Evolutionary conservation across 2,888 invertebrate species (phyloP).

Genomic region (Tillus elongatus): DNA sequence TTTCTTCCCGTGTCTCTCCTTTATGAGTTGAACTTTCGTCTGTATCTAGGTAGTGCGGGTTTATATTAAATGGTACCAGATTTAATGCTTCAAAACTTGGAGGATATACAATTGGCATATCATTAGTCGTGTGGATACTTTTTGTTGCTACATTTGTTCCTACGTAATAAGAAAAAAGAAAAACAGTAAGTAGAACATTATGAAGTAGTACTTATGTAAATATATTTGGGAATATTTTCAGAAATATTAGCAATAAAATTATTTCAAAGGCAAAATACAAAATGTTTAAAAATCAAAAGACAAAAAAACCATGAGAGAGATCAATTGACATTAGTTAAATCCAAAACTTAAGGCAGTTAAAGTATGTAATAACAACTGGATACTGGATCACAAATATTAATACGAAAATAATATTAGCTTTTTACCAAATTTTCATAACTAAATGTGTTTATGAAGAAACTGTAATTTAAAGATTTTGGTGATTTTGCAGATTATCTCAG

Average conservation of each 20-base stretch:
- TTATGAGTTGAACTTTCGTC: conserved; percentile 55
- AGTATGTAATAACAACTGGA: no score
- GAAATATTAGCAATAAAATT: not conserved
- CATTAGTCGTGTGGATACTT: conserved; percentile 76
- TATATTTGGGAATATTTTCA: not conserved
- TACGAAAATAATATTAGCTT: no score
- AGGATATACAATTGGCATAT: conserved; percentile 79
- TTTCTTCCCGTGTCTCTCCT: conserved; percentile 70
- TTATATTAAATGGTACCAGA: conserved; percentile 74
- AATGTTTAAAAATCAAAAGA: no score
- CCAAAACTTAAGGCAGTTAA: no score
- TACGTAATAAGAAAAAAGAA: conserved; percentile 17
- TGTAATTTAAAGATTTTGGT: no score
- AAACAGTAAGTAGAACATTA: not conserved
- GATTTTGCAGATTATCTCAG: no score
- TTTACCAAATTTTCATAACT: no score
- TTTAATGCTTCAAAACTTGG: conserved; percentile 62
- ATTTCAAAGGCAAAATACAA: no score
- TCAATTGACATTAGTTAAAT: no score
- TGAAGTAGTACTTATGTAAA: not conserved
- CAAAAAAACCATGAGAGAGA: no score
- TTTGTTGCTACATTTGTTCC: conserved; percentile 69
- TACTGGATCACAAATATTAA: no score
- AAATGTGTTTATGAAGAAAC: no score
- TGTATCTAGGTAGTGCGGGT: conserved; percentile 71